A percentile compares a stretch with the other conserved stretches of the same genome.
These are phyloP conservation scores for Acipenser ruthenus DNA, from an alignment of 2,797 vertebrate species.

Conservation along the genomic window DNA sequence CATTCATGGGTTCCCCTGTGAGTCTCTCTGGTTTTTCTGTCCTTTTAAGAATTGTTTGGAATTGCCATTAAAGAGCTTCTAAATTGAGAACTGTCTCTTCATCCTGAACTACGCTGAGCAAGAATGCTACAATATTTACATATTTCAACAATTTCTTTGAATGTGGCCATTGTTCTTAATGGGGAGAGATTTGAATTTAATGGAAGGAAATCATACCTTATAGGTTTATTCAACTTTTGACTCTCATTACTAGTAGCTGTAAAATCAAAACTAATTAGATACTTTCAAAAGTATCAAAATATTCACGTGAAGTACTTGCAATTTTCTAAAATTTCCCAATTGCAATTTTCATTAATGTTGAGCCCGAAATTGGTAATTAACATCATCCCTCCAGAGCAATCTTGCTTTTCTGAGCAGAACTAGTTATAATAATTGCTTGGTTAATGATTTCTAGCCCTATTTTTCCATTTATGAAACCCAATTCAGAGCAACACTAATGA, in stretches of 20 bases:
- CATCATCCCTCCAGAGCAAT: background rate
- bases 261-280: background rate
- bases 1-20: too few relatives aligned
- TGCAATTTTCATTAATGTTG: background rate
- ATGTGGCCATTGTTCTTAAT: background rate
- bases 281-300: background rate
- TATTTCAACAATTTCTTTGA: background rate
- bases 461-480: background rate
- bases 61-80: too few relatives aligned
- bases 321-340: background rate
- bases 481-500: background rate
- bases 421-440: background rate
- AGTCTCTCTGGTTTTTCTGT: background rate
- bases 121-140: background rate
- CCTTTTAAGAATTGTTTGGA: background rate
- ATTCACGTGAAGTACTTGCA: background rate
- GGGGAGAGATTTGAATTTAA: background rate
- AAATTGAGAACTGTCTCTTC: too few relatives aligned
- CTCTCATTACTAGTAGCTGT: slow-evolving; percentile 4
- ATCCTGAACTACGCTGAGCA: too few relatives aligned
- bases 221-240: slow-evolving; percentile 4
- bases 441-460: background rate
- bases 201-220: background rate
- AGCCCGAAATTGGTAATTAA: background rate
- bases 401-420: background rate